Conservation (phyloP, 2,113 vertebrate genomes). For the Leucoraja erinaceus region DNA sequence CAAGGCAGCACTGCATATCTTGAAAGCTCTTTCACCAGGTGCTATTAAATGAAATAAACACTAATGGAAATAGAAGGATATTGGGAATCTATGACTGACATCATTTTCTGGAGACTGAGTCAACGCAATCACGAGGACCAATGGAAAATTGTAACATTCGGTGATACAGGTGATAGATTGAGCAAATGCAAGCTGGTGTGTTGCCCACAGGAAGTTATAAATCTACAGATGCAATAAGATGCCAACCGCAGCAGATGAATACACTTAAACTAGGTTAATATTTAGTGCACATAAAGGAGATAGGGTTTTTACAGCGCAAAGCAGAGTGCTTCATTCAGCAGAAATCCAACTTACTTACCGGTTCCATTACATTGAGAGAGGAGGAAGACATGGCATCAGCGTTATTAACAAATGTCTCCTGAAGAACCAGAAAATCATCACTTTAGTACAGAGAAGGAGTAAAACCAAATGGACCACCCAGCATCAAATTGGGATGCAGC, state of each 20-base stretch:
- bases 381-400: conserved; percentile 69
- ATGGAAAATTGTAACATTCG: not conserved
- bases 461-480: no score
- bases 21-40: not conserved
- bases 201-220: not conserved
- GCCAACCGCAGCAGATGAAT: not conserved
- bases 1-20: not conserved
- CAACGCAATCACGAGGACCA: not conserved
- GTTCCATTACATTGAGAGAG: conserved; percentile 83
- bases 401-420: conserved; percentile 73
- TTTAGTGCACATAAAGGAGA: not conserved
- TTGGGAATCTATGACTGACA: conserved; percentile 8
- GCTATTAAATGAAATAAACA: not conserved
- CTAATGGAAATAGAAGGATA: not conserved
- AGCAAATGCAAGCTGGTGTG: not conserved
- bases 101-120: not conserved
- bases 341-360: conserved; percentile 61
- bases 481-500: no score
- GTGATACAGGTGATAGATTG: not conserved
- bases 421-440: conserved; percentile 42
- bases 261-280: not conserved
- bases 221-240: not conserved
- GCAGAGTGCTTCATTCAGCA: not conserved
- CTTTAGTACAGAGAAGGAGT: conserved; percentile 30
- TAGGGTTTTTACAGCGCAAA: not conserved